Base-by-base conservation (phyloP, 92 coral and sea anemone species). In the Pocillopora meandrina region DNA sequence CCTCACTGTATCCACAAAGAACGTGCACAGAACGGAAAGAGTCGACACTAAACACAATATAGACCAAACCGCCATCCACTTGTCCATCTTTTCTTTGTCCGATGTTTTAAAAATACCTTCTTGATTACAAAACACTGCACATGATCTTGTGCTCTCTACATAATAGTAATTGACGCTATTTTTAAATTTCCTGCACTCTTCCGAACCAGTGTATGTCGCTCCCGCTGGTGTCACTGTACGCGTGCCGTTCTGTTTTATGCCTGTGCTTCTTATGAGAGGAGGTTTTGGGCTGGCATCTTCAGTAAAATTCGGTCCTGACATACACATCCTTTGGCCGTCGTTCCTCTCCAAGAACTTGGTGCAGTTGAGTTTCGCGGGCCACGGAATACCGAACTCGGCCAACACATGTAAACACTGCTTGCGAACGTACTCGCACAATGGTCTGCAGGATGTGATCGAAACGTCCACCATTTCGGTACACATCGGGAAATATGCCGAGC, bases 21-120 rank as follows among this genome's bases (percentile, higher is more conserved):
- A 97, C 34, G 99, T 95, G 5, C 91, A 63, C 14, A 97, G 81
- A 23, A 97, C 91, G 23, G 90, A 78, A 20, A 86, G 64, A 12
- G 99, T 97, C 13, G 97, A 94, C 62, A 92, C 65, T 77, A 97
- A 93, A 68, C 99, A 97, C 76, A 95, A 47, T 36, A 89, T 82
- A 19, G 99, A 91, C 97, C 98, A 95, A 34, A 88, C 87, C 10
- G 99, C 87, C 96, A 97, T 97, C 99, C 99, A 97, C 19, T 79
- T 60, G 33, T 97, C 99, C 78, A 95, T 88, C 16, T 89, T 89
- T 31, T 91, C 80, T 77, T 93, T 92, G 74, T 95, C 95, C 26
- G 92, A 85, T 10, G 89, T 70, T 19, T 80, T 90, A 74, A 92
- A 97, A 65, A 97, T 93, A 57, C 99, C 99, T 59, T 97, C 99